Percentiles rank a stretch among this genome's conserved stretches.
Evolutionary conservation across 2,797 vertebrate species (phyloP).

Genomic region (Diglossa cyanea): DNA sequence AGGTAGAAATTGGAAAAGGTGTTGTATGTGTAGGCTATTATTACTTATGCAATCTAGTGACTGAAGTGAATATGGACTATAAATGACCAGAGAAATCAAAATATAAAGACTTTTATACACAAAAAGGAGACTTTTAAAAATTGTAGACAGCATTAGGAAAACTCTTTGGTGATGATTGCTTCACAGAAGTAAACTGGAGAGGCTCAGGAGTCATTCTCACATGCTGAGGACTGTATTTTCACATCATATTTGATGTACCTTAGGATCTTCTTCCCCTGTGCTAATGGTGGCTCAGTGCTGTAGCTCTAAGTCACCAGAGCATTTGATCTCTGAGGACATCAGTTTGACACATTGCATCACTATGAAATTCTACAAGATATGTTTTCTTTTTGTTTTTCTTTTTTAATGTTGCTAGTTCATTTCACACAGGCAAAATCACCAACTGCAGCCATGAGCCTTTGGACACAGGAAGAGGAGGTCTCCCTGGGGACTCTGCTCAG

Average conservation of each 20-base stretch:
- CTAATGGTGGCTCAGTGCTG: neutral
- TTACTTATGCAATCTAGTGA: neutral
- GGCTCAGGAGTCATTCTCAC: neutral
- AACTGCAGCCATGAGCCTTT: neutral
- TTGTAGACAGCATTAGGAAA: neutral
- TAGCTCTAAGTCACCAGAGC: neutral
- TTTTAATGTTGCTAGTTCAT: neutral
- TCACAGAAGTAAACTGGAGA: neutral
- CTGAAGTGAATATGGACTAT: neutral
- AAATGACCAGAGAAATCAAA: neutral
- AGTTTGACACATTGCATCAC: rapidly evolving
- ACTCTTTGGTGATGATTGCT: neutral
- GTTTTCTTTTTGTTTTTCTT: neutral
- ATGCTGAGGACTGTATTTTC: neutral
- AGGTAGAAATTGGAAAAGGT: neutral
- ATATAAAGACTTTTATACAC: neutral
- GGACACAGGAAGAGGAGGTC: neutral
- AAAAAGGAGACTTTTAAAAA: neutral
- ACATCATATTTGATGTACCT: neutral
- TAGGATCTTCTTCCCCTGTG: neutral
- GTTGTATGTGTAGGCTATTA: neutral
- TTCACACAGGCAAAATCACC: neutral
- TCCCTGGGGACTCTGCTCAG: neutral
- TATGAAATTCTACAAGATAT: neutral
- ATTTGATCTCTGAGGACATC: neutral